Base-by-base conservation (phyloP, 1,140 invertebrate genomes). In the Caerostris darwini region DNA sequence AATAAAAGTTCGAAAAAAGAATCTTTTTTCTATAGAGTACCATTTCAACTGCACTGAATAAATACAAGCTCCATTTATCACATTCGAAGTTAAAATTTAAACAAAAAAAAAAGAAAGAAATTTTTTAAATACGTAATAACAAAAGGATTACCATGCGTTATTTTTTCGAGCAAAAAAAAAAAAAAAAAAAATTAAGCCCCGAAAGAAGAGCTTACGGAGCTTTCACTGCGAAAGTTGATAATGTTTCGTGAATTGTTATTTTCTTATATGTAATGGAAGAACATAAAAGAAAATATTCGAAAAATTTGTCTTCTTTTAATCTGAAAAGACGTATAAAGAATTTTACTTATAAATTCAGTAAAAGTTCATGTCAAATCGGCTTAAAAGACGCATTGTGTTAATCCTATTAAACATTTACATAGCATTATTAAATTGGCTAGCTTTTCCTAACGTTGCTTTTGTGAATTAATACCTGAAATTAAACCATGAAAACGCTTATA, bases 41-140 rank as follows among this genome's bases (percentile, higher is more conserved):
- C 8, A 10, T 77, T 77, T 77, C 34, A 7, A 12, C 12, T 64
- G 12, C 5, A 14, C 34, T 12, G 71, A 3, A 77, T 77, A 77
- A 77, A 77, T 14, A 50, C 3, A 77, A 71, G 69, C n/a, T 17
- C 4, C 10, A 50, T 6, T 77, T 5, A 12, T 12, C 14, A 53
- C 7, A 8, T 12, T 5, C 14, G 5, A 12, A 77, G 53, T 77
- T 53, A 12, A 34, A 34, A 12, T 10, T 77, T 77, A 77, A 77
- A 50, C 5, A 77, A 77, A 77, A 19, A 77, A 53, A 53, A 50
- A 77, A 12, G 17, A 64, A 64, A 14, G 61, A 2, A 17, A 14
- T 64, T 64, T 77, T 10, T 14, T 83, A 83, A 83, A 83, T 83
- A 83, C 17, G n/a, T 83, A 83, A 83, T 57, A 54, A 83, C 54